Evolutionary conservation across 2,797 vertebrate species (phyloP).

Genomic region (Morelia viridis): DNA sequence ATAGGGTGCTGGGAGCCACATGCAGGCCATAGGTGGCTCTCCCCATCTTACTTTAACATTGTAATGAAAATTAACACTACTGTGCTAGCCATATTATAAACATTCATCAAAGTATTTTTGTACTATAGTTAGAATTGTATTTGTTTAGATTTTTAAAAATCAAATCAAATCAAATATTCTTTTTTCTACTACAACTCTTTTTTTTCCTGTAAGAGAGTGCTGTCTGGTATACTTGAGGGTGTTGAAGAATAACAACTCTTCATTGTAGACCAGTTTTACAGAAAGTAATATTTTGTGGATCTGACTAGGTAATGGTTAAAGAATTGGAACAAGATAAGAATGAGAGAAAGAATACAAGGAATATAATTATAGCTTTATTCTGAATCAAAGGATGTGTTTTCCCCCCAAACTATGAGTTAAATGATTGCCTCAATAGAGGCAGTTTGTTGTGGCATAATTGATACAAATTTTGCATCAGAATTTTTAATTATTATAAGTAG

Average conservation of each 20-base stretch:
- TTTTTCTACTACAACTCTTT: not conserved
- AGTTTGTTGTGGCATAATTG: not conserved
- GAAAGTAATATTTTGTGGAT: not conserved
- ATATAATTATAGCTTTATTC: not conserved
- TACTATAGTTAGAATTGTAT: not conserved
- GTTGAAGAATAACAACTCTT: not conserved
- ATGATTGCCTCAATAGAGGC: not conserved
- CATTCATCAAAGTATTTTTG: not conserved
- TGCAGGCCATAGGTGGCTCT: not conserved
- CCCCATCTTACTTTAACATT: conserved; percentile 53
- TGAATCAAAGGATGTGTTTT: not conserved
- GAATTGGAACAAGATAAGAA: conserved; percentile 1
- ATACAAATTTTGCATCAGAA: not conserved
- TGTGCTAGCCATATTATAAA: conserved; percentile 25
- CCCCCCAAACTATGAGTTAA: not conserved
- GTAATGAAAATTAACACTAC: conserved; percentile 53
- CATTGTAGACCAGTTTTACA: not conserved
- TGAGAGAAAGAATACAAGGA: not conserved
- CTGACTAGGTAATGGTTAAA: not conserved
- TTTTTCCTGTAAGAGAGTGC: not conserved
- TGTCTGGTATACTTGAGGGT: not conserved
- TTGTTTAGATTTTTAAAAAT: not conserved
- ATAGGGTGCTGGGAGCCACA: not conserved
- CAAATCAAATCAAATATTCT: not conserved
- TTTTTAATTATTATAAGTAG: not conserved